Percentiles rank a stretch among this genome's conserved stretches.
phyloP scores from a whole-genome alignment of 2,797 vertebrate genomes.

The Gambusia yucatana region DNA sequence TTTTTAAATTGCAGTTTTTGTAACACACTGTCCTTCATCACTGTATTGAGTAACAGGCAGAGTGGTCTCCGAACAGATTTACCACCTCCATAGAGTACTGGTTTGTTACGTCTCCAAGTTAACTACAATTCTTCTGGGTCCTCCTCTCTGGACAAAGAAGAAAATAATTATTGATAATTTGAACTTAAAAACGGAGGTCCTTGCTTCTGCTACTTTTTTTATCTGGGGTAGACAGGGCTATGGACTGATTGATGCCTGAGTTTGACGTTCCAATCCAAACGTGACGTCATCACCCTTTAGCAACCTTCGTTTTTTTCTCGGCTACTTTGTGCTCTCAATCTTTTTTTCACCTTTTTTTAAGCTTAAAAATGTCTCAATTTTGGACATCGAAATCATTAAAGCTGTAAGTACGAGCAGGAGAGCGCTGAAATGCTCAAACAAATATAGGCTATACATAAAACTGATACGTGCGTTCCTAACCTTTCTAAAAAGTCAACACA shows the following conservation, averaged over 20 bases:
- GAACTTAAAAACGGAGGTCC: neutral
- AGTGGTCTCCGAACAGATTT: neutral
- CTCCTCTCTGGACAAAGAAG: neutral
- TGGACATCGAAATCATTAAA: neutral
- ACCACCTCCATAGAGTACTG: neutral
- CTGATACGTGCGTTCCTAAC: too few species aligned
- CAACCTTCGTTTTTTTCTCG: neutral
- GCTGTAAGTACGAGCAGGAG: neutral
- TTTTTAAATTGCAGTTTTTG: neutral
- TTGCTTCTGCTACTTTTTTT: neutral
- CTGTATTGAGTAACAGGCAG: neutral
- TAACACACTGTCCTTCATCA: neutral
- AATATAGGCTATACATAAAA: too few species aligned
- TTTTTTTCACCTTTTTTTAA: neutral
- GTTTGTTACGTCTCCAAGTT: neutral
- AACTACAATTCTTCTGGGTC: neutral
- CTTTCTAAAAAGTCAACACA: neutral
- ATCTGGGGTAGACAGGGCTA: neutral
- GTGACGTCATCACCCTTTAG: neutral
- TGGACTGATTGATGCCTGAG: neutral
- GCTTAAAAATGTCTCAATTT: neutral
- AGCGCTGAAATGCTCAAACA: neutral
- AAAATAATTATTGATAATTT: neutral
- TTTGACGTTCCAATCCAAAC: neutral
- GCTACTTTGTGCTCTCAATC: neutral